Evolutionary conservation across 1,140 invertebrate genomes (phyloP).

Genomic region (Vanessa tameamea): DNA sequence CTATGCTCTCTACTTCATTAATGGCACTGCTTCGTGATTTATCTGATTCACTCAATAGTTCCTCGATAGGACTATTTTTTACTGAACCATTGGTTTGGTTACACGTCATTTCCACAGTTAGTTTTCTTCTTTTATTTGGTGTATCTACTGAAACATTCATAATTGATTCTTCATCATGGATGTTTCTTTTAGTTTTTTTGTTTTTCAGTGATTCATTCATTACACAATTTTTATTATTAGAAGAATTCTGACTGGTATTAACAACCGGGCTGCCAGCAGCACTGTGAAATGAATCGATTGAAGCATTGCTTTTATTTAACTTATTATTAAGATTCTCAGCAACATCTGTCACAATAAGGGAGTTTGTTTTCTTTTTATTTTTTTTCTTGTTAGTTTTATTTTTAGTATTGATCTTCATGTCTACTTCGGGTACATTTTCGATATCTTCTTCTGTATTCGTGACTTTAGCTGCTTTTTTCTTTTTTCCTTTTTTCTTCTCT

Average conservation of each 20-base stretch:
- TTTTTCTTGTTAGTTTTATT: slow-evolving; percentile 56
- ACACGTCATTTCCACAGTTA: not conserved
- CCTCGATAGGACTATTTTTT: not conserved
- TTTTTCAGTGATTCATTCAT: slow-evolving; percentile 3
- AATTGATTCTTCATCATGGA: slow-evolving; percentile 2
- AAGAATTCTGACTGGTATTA: not conserved
- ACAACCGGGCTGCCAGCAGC: slow-evolving; percentile 60
- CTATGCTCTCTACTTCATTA: slow-evolving; percentile 3
- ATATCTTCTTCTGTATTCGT: slow-evolving; percentile 26
- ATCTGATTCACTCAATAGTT: not conserved
- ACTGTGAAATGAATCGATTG: slow-evolving; percentile 65
- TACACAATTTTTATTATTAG: slow-evolving; percentile 9
- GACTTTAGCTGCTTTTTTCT: slow-evolving; percentile 44
- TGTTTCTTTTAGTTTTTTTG: slow-evolving; percentile 30
- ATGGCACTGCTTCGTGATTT: not conserved
- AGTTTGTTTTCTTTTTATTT: slow-evolving; percentile 42
- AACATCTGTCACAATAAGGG: slow-evolving; percentile 35
- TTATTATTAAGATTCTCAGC: slow-evolving; percentile 16
- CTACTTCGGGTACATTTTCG: slow-evolving; percentile 14
- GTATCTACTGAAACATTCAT: not conserved
- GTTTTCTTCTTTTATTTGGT: slow-evolving; percentile 10
- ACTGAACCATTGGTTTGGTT: not conserved
- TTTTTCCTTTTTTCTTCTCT: slow-evolving; percentile 46
- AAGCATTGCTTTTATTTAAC: slow-evolving; percentile 50
- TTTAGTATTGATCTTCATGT: slow-evolving; percentile 31